A percentile compares a stretch with the other conserved stretches of the same genome.
phyloP scores from a whole-genome alignment of 2,888 invertebrate genomes.

The Drosophila putrida region DNA sequence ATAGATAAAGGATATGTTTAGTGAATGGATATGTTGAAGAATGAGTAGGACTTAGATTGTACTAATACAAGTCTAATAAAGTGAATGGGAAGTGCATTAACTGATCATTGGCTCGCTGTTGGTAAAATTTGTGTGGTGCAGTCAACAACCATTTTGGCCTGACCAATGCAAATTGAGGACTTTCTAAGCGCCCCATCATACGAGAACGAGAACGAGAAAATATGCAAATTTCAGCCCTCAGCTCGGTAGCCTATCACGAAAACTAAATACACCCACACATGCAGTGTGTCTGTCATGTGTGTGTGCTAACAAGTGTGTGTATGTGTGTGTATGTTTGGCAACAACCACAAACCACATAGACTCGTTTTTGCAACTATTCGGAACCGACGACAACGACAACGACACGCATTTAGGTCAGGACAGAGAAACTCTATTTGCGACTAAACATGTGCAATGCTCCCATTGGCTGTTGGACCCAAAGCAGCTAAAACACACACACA shows the following conservation, averaged over 20 bases:
- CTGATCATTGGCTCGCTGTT: neutral
- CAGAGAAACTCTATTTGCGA: constrained; percentile 63
- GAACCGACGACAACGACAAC: constrained; percentile 50
- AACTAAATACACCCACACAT: constrained; percentile 62
- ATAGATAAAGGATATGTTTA: no score
- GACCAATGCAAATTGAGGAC: constrained; percentile 48
- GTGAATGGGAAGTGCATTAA: neutral
- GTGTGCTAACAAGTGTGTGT: constrained; percentile 27
- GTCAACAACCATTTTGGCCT: constrained; percentile 3
- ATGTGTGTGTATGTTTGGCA: constrained; percentile 26
- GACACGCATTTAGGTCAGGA: constrained; percentile 75
- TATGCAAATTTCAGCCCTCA: constrained; percentile 71
- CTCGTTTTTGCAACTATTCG: constrained; percentile 72
- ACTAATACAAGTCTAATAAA: neutral
- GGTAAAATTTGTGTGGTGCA: neutral
- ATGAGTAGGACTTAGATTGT: no score
- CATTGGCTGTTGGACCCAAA: constrained; percentile 75
- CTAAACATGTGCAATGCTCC: constrained; percentile 79
- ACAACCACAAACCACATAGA: constrained; percentile 56
- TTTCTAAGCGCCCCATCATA: constrained; percentile 52
- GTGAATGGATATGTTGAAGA: no score
- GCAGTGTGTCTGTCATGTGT: constrained; percentile 13
- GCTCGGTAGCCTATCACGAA: constrained; percentile 65
- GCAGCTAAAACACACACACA: constrained; percentile 59
- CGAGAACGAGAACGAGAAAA: constrained; percentile 9